Base-by-base conservation (phyloP, 2,888 invertebrate genomes). In the Chouioia cunea region DNA sequence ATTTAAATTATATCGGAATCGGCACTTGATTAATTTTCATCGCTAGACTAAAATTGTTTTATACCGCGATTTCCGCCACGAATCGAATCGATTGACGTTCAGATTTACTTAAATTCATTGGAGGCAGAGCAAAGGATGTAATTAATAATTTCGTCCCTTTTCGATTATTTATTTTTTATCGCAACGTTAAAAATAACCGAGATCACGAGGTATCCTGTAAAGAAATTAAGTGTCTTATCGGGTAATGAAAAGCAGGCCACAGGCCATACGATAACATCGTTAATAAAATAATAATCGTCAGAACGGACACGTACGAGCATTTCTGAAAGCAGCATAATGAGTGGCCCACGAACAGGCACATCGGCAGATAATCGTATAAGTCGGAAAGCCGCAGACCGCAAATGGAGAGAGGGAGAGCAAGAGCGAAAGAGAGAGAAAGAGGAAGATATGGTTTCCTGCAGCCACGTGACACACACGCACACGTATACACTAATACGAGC, bases 341-440 rank as follows among this genome's bases (percentile, higher is more conserved):
- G 27, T n/a, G 36, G 36, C 56, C 36, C 22, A 12, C 56, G 56
- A 27, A 18, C 16, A 8, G 23, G n/a, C n/a, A 36, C 27, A 16
- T 27, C 36, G 36, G 18, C 36, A 36, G n/a, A 20, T 20, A 18
- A 50, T 12, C 18, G 20, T 50, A 18, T 15, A 12, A 46, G n/a
- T 52, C 22, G 65, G 46, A 60, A 56, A 70, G 70, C 54, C 63
- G 14, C 59, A 54, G 23, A 65, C 70, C 70, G 20, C 70, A 64
- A 54, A 60, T 22, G 22, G 18, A 50, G 59, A 53, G 16, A 20
- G 18, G 18, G 50, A 14, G 20, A n/a, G n/a, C n/a, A n/a, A n/a
- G n/a, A n/a, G n/a, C n/a, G n/a, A n/a, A n/a, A n/a, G n/a, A n/a
- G n/a, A n/a, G n/a, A n/a, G n/a, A n/a, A n/a, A n/a, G n/a, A 20